phyloP scores from a whole-genome alignment of 2,113 vertebrate genomes.

The Chrysochloris asiatica region DNA sequence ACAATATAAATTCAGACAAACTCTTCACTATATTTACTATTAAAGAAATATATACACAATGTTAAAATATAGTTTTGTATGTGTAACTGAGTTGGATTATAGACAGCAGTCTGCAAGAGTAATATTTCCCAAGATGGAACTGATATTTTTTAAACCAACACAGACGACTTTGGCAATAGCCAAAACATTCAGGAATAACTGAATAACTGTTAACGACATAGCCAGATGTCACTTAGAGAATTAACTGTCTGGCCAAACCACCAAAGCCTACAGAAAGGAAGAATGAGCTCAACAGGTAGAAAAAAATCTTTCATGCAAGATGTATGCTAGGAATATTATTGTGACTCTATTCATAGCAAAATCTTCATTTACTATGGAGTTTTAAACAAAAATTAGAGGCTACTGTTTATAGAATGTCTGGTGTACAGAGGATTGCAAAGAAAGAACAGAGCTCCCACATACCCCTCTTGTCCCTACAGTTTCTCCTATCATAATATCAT shows the following conservation, averaged over 20 bases:
- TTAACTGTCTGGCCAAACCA: constrained; percentile 80
- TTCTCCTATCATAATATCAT: too few species aligned
- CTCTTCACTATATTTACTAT: neutral
- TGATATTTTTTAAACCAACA: constrained; percentile 49
- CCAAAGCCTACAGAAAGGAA: constrained; percentile 67
- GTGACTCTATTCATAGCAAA: constrained; percentile 49
- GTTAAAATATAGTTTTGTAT: constrained; percentile 29
- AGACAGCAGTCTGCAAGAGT: constrained; percentile 66
- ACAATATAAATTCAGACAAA: constrained; percentile 31
- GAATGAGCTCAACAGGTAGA: constrained; percentile 72
- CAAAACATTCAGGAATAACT: constrained; percentile 65
- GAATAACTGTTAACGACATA: constrained; percentile 67
- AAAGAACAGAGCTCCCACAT: neutral
- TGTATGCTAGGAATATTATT: constrained; percentile 50
- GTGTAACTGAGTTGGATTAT: constrained; percentile 17
- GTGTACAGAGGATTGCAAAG: neutral
- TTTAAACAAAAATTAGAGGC: neutral
- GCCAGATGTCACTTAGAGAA: constrained; percentile 68
- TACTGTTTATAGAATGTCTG: neutral
- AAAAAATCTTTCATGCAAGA: constrained; percentile 53
- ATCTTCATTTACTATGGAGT: neutral
- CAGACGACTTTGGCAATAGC: constrained; percentile 41
- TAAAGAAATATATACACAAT: neutral
- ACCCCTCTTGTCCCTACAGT: neutral
- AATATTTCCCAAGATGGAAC: constrained; percentile 84